phyloP scores from a whole-genome alignment of 2,888 invertebrate species.

The Psococerastis gibbosa region DNA sequence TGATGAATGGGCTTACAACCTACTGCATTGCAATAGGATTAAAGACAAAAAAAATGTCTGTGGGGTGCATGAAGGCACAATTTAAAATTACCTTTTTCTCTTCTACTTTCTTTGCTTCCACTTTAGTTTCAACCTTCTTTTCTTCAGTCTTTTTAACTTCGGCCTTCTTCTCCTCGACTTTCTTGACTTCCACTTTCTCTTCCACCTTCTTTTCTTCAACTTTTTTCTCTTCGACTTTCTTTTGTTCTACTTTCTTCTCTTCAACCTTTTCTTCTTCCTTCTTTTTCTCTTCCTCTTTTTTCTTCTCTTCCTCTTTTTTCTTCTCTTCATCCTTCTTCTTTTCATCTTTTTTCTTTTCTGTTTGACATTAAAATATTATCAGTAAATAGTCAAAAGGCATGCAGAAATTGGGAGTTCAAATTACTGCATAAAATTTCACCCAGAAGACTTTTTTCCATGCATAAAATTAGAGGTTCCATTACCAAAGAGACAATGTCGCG shows the following conservation, averaged over 20 bases:
- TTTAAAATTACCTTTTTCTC: constrained; percentile 17
- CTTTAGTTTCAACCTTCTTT: constrained; percentile 20
- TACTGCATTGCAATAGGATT: too few relatives aligned
- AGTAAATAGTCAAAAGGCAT: too few relatives aligned
- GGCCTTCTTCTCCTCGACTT: neutral
- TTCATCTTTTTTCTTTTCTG: constrained; percentile 17
- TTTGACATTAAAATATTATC: too few relatives aligned
- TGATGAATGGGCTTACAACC: too few relatives aligned
- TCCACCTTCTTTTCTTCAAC: constrained; percentile 17
- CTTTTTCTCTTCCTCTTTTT: constrained; percentile 20
- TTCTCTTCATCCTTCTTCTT: constrained; percentile 24
- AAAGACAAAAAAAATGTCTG: neutral
- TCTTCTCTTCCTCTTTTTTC: constrained; percentile 22
- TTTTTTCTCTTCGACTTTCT: constrained; percentile 18
- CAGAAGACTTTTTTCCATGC: too few relatives aligned
- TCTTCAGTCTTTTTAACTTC: constrained; percentile 15
- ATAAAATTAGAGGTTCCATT: too few relatives aligned
- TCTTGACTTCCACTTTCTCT: constrained; percentile 12
- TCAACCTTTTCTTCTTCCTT: constrained; percentile 30
- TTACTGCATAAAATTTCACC: too few relatives aligned
- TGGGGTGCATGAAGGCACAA: constrained; percentile 4
- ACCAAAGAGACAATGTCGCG: too few relatives aligned
- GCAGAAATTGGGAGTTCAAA: too few relatives aligned
- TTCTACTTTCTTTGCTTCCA: constrained; percentile 22
- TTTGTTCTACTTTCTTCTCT: constrained; percentile 21